Percentiles rank a stretch among this genome's conserved stretches.
Evolutionary conservation across 2,797 vertebrate species (phyloP).

Genomic region (Saxicola maurus): DNA sequence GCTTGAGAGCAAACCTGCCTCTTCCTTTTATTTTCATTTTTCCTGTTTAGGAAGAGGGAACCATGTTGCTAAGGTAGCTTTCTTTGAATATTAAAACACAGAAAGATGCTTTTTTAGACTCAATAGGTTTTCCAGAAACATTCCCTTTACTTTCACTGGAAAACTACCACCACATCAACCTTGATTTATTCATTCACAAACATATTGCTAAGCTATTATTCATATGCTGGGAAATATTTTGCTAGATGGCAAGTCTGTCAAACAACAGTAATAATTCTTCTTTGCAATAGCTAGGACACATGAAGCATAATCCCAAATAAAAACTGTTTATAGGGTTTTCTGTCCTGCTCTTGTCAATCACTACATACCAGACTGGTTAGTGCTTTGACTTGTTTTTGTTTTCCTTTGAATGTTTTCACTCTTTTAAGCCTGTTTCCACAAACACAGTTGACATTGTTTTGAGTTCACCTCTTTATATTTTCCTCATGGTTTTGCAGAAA

Average conservation of each 20-base stretch:
- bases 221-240: not conserved
- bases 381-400: not conserved
- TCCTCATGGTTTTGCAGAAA: not conserved
- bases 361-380: not conserved
- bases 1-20: not conserved
- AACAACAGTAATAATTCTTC: not conserved
- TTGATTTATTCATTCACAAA: not conserved
- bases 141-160: not conserved
- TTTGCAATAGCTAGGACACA: not conserved
- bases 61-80: not conserved
- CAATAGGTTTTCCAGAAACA: not conserved
- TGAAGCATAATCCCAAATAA: not conserved
- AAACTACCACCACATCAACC: not conserved
- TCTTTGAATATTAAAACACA: not conserved
- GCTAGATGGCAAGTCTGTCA: not conserved
- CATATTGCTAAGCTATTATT: not conserved
- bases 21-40: not conserved
- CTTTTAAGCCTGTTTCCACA: not conserved
- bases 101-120: not conserved
- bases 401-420: not conserved
- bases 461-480: not conserved
- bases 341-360: conserved; percentile 11
- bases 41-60: not conserved
- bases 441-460: not conserved
- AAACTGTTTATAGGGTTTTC: not conserved